Evolutionary conservation across 2,888 invertebrate genomes (phyloP), one percentile per base, ranked within the genome.

Genomic region (Thalpophila matura): DNA sequence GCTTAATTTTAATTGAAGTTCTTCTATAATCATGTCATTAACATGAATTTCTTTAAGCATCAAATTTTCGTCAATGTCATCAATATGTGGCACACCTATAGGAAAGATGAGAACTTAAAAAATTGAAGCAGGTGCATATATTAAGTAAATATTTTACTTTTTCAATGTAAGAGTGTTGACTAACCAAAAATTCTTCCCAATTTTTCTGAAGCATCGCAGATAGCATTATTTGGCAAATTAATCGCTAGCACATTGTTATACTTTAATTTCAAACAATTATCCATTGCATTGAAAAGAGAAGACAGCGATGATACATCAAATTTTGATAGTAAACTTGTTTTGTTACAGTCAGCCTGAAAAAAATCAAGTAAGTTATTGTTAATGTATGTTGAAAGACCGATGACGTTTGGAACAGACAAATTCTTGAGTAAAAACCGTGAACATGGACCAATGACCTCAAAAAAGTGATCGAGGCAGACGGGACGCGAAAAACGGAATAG

Each of bases 251-350:
- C 81, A 59, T 81, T 86, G 40, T 74, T 77, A 50, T 85, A 73
- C 49, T 86, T 86, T 18, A 83, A 75, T 74, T 83, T 85, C 42
- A 87, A 72, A 63, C 86, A 83, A 2, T 67, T 80, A 71, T 88
- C 89, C 31, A 88, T 57, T 10, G 85, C 76, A 50, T 77, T 86
- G 53, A 88, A 83, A 29, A 84, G 65, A 7, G 82, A 73, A 50
- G 81, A 74, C 56, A 86, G 1, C 2, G 16, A 26, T 6, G 24
- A 14, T 37, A 24, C n/a, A 9, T 37, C 37, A 3, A 50, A 37
- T 26, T 37, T 26, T 26, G 26, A 3, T 12, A 50, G 16, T 1
- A 50, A 26, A n/a, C 18, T 20, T 46, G 2, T 20, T 20, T 18
- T 9, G 3, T n/a, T 46, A 20, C 4, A n/a, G 20, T 46, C 18